Base-by-base conservation (phyloP, 2,888 invertebrate species). In the Lycaena phlaeas region DNA sequence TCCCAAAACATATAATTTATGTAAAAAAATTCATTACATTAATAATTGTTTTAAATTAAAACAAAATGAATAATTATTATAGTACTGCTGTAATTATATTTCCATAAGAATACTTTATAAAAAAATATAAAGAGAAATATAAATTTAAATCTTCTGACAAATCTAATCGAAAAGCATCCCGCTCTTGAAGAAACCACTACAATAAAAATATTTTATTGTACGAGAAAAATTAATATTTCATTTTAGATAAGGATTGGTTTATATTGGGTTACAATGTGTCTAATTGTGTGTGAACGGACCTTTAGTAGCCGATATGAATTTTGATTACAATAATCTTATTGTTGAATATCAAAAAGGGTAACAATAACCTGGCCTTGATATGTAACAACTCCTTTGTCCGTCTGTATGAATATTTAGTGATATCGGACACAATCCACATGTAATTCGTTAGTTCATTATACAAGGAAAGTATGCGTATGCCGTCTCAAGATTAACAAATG, bases 281-380 rank as follows among this genome's bases (percentile, higher is more conserved):
- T 84, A 84, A 84, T 84, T 81, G 79, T 82, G 82, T 82, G 82
- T 82, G 81, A 84, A 79, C 69, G 53, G 30, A 48, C 56, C 48
- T 55, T 53, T 52, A 54, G 53, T 60, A 65, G 25, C 30, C 9
- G 27, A 65, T 68, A 72, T 73, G 71, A 77, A 79, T 82, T 79
- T 77, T 75, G 57, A 60, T 57, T 71, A 68, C 38, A 39, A 39
- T 40, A 45, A 43, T 40, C 17, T 40, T 27, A 26, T 27, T 37
- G 15, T 17, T 27, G 9, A 12, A 14, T 4, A 22, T n/a, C 22
- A 22, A 7, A 22, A 2, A 9, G 22, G 22, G n/a, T n/a, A n/a
- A n/a, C n/a, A n/a, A n/a, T n/a, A 22, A 22, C 2, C 9, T 17
- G 34, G 34, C 18, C 18, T 10, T 22, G 34, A 34, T 34, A 18